Base-by-base conservation (phyloP, 2,113 vertebrate genomes). In the Tupaia chinensis region DNA sequence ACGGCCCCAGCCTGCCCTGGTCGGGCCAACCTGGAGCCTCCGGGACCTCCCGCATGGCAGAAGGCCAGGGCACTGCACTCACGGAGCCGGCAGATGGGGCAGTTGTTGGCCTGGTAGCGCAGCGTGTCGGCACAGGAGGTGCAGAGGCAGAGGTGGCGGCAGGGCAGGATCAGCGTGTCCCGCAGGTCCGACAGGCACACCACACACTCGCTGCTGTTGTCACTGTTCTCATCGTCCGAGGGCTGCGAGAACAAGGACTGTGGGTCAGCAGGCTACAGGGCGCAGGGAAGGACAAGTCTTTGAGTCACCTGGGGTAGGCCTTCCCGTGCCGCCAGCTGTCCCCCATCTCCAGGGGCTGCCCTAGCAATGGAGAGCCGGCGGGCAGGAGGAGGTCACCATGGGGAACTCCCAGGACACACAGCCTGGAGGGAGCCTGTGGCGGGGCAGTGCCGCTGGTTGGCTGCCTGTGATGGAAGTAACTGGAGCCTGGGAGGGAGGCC, bases 41-140 rank as follows among this genome's bases (percentile, higher is more conserved):
- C 69, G 10, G 23, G 9, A 17, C 17, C 54, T 22, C 17, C 17
- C 11, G 1, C 16, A 6, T n/a, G 3, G 16, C 2, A 1, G 70
- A 23, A 27, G 10, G 60, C 13, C 44, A 53, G 13, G 25, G 44
- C 53, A 93, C 96, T 99, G 44, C 53, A 93, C 96, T 99, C 98
- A 99, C 99, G 99, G 93, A 99, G 99, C 95, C 99, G 98, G 98
- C 99, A 99, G 98, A 99, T 99, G 78, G 99, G 99, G 91, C 99
- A 99, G 98, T 99, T 99, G 98, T 99, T 99, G 97, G 99, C 99
- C 98, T 99, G 99, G 98, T 99, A 99, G 92, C 99, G 99, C 96
- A 99, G 98, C 0, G 99, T 99, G 98, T 99, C 99, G 0, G 99
- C 99, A 0, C 99, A 99, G 44, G 99, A 98, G 96, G 99, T 99